Conservation (phyloP, 2,888 invertebrate species). For the Metellina segmentata region DNA sequence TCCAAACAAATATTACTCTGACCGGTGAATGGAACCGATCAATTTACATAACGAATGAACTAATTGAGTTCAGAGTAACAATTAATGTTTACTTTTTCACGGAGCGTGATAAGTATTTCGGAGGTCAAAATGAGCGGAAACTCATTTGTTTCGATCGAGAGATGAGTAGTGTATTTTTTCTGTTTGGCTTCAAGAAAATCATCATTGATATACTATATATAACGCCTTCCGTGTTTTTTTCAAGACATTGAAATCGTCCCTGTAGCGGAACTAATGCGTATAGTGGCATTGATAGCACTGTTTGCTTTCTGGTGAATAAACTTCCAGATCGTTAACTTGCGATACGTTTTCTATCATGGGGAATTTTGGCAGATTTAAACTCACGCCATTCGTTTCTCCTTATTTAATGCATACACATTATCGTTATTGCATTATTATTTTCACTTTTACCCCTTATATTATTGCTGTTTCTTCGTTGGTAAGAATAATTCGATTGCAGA, state of each 20-base stretch:
- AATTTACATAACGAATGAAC: no score
- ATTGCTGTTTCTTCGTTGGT: no score
- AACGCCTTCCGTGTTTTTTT: slow-evolving; percentile 17
- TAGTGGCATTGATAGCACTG: not conserved
- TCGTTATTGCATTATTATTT: no score
- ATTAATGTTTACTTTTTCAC: not conserved
- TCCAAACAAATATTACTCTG: no score
- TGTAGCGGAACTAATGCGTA: slow-evolving; percentile 28
- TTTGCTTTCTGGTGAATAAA: slow-evolving; percentile 51
- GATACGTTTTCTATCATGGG: no score
- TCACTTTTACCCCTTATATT: no score
- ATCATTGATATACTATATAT: not conserved
- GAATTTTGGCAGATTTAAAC: no score
- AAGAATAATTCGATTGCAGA: no score
- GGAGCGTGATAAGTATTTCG: not conserved
- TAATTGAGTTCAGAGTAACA: no score
- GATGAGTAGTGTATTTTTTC: not conserved
- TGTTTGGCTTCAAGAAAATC: not conserved
- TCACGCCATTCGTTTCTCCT: no score
- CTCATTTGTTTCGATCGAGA: not conserved
- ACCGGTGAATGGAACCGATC: no score
- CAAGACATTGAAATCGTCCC: not conserved
- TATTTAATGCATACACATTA: no score
- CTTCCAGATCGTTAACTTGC: slow-evolving; percentile 1
- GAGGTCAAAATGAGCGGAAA: not conserved